Evolutionary conservation across 2,113 vertebrate genomes (phyloP).

Genomic region (Alces alces): DNA sequence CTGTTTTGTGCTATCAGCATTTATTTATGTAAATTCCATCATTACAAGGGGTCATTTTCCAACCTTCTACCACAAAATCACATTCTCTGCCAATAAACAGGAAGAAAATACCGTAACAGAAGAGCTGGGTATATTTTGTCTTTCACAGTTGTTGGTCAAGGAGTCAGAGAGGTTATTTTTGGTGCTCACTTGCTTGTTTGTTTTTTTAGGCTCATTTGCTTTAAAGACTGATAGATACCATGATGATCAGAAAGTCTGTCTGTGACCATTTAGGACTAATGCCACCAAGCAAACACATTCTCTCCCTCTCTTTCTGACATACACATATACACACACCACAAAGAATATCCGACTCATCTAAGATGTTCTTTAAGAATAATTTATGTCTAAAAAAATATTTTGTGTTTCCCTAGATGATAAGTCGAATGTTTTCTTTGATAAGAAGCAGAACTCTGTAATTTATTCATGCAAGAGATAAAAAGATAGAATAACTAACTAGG

Average conservation of each 20-base stretch:
- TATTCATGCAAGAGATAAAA: constrained; percentile 79
- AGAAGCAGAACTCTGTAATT: constrained; percentile 77
- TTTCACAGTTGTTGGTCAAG: constrained; percentile 74
- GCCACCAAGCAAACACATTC: constrained; percentile 57
- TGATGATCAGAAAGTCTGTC: constrained; percentile 70
- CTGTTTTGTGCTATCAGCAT: constrained; percentile 95
- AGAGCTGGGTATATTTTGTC: constrained; percentile 71
- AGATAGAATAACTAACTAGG: constrained; percentile 72
- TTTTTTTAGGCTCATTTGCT: constrained; percentile 63
- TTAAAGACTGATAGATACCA: constrained; percentile 76
- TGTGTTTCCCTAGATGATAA: constrained; percentile 76
- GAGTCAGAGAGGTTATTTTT: constrained; percentile 41
- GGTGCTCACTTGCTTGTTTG: constrained; percentile 55
- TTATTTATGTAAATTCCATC: constrained; percentile 97
- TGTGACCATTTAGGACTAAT: constrained; percentile 74
- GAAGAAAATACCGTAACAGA: constrained; percentile 77
- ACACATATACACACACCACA: constrained; percentile 43
- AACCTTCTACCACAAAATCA: constrained; percentile 93
- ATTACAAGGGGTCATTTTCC: constrained; percentile 96
- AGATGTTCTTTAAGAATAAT: constrained; percentile 79
- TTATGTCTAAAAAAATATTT: constrained; percentile 75
- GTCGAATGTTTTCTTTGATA: constrained; percentile 79
- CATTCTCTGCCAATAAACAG: constrained; percentile 85
- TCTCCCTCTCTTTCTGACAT: constrained; percentile 8
- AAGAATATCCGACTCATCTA: constrained; percentile 41